Percentiles rank a stretch among this genome's conserved stretches.
Evolutionary conservation across 2,113 vertebrate species (phyloP).

Genomic region (Martes martes): DNA sequence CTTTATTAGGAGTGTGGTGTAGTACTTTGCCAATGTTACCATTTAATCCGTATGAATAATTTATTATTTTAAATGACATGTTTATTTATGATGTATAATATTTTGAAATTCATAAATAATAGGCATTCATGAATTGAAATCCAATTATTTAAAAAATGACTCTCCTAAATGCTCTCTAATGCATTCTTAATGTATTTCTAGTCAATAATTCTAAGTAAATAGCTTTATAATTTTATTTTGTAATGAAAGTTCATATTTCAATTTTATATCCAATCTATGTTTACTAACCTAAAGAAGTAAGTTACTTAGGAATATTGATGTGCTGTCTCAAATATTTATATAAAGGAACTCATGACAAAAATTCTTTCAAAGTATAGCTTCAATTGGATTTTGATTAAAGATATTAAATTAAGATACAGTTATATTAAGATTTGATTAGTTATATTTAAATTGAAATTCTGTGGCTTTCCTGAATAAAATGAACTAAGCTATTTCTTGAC

Average conservation of each 20-base stretch:
- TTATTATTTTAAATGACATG: slow-evolving; percentile 78
- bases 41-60: slow-evolving; percentile 80
- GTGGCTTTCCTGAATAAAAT: not conserved
- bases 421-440: not conserved
- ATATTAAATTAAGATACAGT: slow-evolving; percentile 38
- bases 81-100: slow-evolving; percentile 78
- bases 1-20: slow-evolving; percentile 62
- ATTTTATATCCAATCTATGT: slow-evolving; percentile 55
- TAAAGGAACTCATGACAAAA: slow-evolving; percentile 46
- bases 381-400: slow-evolving; percentile 32
- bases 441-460: slow-evolving; percentile 37
- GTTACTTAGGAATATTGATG: slow-evolving; percentile 24
- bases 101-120: slow-evolving; percentile 83
- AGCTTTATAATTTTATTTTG: slow-evolving; percentile 62
- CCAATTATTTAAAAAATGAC: slow-evolving; percentile 75
- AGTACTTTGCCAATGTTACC: slow-evolving; percentile 69
- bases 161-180: slow-evolving; percentile 68
- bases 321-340: slow-evolving; percentile 34
- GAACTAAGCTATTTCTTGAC: not conserved
- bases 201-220: slow-evolving; percentile 71
- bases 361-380: slow-evolving; percentile 39
- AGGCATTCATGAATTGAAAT: slow-evolving; percentile 74
- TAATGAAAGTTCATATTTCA: slow-evolving; percentile 60
- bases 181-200: slow-evolving; percentile 67
- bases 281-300: slow-evolving; percentile 63